Percentiles rank a stretch among this genome's conserved stretches.
These are phyloP conservation scores for Chouioia cunea DNA, from an alignment of 2,888 invertebrate species.

Conservation along the genomic window DNA sequence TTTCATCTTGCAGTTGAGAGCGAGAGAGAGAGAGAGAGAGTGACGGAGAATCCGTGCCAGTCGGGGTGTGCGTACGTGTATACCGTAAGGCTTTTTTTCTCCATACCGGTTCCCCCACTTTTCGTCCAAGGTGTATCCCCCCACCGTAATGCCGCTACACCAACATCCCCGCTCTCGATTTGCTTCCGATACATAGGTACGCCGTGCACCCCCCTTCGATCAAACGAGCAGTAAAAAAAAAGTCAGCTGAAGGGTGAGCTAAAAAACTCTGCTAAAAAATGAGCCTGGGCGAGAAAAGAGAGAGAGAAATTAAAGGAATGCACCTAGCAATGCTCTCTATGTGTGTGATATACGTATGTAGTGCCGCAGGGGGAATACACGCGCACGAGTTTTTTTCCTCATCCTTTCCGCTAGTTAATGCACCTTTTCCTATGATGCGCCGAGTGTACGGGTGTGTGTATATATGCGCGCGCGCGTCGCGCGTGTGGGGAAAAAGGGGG, in stretches of 20 bases:
- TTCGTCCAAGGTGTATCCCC: constrained; percentile 61
- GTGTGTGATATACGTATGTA: neutral
- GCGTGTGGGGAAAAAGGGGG: constrained; percentile 34
- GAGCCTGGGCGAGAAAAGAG: constrained; percentile 15
- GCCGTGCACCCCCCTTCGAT: constrained; percentile 39
- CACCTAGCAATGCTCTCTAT: constrained; percentile 37
- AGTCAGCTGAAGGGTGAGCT: constrained; percentile 34
- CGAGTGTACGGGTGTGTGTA: neutral
- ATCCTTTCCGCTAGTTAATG: constrained; percentile 45
- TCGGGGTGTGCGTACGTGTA: constrained; percentile 51
- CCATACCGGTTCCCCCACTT: neutral
- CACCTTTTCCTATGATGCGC: constrained; percentile 22
- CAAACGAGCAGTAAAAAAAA: constrained; percentile 10
- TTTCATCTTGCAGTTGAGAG: constrained; percentile 39
- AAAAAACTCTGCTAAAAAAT: neutral
- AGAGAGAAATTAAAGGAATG: constrained; percentile 47
- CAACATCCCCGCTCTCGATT: neutral
- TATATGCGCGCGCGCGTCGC: neutral
- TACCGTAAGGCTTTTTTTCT: constrained; percentile 63
- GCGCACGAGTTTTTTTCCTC: constrained; percentile 41
- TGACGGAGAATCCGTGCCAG: constrained; percentile 64
- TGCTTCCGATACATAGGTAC: constrained; percentile 24
- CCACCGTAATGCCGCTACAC: neutral
- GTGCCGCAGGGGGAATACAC: constrained; percentile 31
- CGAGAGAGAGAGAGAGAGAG: too few species aligned